Base-by-base conservation (phyloP, 2,888 invertebrate genomes). In the Dryobota labecula region DNA sequence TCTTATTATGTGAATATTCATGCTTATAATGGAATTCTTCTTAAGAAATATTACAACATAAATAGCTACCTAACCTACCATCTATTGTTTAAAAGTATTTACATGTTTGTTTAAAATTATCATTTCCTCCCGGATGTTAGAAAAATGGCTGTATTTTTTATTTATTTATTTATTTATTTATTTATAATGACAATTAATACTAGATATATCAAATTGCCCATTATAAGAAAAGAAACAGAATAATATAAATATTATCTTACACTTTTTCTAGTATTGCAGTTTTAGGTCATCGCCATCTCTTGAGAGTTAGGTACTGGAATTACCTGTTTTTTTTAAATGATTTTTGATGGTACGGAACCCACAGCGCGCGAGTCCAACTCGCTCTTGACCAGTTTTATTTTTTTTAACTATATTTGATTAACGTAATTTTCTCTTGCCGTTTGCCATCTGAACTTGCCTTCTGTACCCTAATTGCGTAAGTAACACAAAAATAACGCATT, bases 61-160 rank as follows among this genome's bases (percentile, higher is more conserved):
- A 24, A 5, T 49, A 49, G 2, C 6, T 24, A 63, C n/a, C n/a
- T n/a, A n/a, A n/a, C n/a, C n/a, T n/a, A n/a, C 2, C 2, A 24
- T 62, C 0, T 64, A 64, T 64, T 67, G 33, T 64, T 15, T 24
- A 8, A 49, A 64, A 41, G 6, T 47, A 33, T 6, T 7, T 9
- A 24, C 18, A 9, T 56, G 24, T n/a, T 11, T 47, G 2, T 30
- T 30, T 64, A 30, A 24, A 36, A 8, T 64, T n/a, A 18, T 51
- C 27, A 8, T 33, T 71, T 71, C 51, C 49, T 72, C 51, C 33
- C 60, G 43, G 43, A 72, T 72, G 33, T 62, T 62, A 24, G 2
- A 8, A 64, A 67, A 15, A 36, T 24, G 1, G 1, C 36, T 8
- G 18, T 36, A 8, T 24, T 24, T n/a, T 38, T 57, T 2, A 57